Percentiles rank a stretch among this genome's conserved stretches.
These are phyloP conservation scores for Cryptotermes secundus DNA, from an alignment of 1,140 invertebrate genomes.

Conservation along the genomic window DNA sequence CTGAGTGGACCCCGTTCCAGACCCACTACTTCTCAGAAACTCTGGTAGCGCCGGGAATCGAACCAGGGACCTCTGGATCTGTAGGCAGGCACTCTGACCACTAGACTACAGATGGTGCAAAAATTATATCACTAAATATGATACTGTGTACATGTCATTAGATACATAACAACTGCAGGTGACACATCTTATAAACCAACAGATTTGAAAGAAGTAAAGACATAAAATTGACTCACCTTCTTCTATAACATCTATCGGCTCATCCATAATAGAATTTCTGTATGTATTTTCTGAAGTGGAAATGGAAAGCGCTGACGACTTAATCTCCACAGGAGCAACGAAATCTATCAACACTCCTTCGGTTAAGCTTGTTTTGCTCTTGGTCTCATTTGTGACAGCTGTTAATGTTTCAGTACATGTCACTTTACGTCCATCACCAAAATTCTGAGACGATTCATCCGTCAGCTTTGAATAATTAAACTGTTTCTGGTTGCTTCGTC, in stretches of 20 bases:
- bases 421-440: not conserved
- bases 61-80: no score
- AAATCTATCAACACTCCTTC: slow-evolving; percentile 48
- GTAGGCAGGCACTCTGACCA: no score
- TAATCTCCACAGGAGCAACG: slow-evolving; percentile 30
- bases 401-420: slow-evolving; percentile 28
- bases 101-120: no score
- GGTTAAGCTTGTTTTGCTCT: slow-evolving; percentile 34
- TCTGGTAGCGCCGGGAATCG: no score
- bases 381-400: slow-evolving; percentile 45
- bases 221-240: slow-evolving; percentile 36
- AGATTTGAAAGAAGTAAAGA: no score
- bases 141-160: no score
- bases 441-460: slow-evolving; percentile 54
- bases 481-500: slow-evolving; percentile 47
- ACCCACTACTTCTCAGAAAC: no score
- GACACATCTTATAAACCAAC: no score
- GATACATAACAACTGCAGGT: no score
- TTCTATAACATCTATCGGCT: slow-evolving; percentile 69
- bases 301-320: not conserved
- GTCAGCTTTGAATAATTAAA: slow-evolving; percentile 75
- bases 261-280: slow-evolving; percentile 65
- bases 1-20: no score
- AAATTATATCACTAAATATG: no score
- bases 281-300: not conserved